A percentile compares a stretch with the other conserved stretches of the same genome.
phyloP scores from a whole-genome alignment of 2,888 invertebrate genomes.

The Galeruca laticollis region DNA sequence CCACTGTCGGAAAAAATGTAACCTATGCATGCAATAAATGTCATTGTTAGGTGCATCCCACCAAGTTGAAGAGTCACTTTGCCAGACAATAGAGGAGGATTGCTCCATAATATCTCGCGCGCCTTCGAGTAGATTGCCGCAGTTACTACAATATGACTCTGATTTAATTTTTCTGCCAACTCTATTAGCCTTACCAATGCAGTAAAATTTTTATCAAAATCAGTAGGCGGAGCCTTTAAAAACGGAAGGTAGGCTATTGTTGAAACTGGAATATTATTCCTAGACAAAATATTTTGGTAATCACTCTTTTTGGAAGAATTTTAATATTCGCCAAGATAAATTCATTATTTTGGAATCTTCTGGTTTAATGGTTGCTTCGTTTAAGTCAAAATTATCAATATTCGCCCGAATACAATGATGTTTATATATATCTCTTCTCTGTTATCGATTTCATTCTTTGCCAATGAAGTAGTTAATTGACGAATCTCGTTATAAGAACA shows the following conservation, averaged over 20 bases:
- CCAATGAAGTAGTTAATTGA: slow-evolving; percentile 38
- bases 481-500: slow-evolving; percentile 39
- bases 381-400: slow-evolving; percentile 44
- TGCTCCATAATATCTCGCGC: slow-evolving; percentile 42
- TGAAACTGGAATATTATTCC: slow-evolving; percentile 10
- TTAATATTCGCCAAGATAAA: slow-evolving; percentile 31
- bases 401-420: slow-evolving; percentile 43
- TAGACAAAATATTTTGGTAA: slow-evolving; percentile 35
- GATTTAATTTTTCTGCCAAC: slow-evolving; percentile 20
- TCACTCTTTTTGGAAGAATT: slow-evolving; percentile 27
- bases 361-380: slow-evolving; percentile 37
- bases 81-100: slow-evolving; percentile 32
- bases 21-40: slow-evolving; percentile 44
- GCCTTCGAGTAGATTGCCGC: slow-evolving; percentile 43
- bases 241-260: too few species aligned
- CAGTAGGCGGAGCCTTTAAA: too few species aligned
- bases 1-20: slow-evolving; percentile 46
- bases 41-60: slow-evolving; percentile 36
- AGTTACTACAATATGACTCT: slow-evolving; percentile 37
- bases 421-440: slow-evolving; percentile 17
- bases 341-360: slow-evolving; percentile 28
- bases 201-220: too few species aligned
- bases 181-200: too few species aligned
- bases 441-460: slow-evolving; percentile 29
- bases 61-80: slow-evolving; percentile 38